Evolutionary conservation across 2,797 vertebrate species (phyloP).

Genomic region (Sternarchorhynchus goeldii): DNA sequence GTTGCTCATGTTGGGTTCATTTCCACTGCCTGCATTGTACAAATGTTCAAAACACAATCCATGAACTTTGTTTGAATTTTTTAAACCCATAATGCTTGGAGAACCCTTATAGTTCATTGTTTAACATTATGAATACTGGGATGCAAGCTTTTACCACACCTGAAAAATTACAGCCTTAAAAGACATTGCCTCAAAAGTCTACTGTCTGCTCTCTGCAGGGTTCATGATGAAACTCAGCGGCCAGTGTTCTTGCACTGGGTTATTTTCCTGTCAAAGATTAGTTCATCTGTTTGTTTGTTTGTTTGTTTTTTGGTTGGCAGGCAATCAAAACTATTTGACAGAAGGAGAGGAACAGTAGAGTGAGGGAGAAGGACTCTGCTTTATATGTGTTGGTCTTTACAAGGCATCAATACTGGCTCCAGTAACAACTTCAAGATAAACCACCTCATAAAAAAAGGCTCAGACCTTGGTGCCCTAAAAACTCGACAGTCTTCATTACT

Average conservation of each 20-base stretch:
- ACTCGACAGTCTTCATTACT: constrained; percentile 5
- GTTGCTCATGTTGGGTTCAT: constrained; percentile 44
- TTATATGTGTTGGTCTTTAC: constrained; percentile 13
- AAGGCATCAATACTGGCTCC: not conserved
- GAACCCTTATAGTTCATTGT: constrained; percentile 69
- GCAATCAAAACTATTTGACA: constrained; percentile 42
- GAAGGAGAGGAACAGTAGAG: constrained; percentile 8
- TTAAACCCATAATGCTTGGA: constrained; percentile 58
- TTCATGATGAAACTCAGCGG: constrained; percentile 72
- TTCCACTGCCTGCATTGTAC: constrained; percentile 39
- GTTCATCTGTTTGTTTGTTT: constrained; percentile 63
- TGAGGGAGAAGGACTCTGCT: constrained; percentile 26
- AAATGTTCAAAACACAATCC: constrained; percentile 51
- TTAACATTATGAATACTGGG: constrained; percentile 68
- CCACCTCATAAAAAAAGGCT: constrained; percentile 31
- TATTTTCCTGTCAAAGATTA: constrained; percentile 71
- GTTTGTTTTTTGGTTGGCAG: constrained; percentile 63
- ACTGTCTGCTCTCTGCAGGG: constrained; percentile 66
- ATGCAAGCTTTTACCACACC: constrained; percentile 72
- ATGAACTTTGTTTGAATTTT: constrained; percentile 67
- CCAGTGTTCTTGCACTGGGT: constrained; percentile 69
- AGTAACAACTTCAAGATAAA: constrained; percentile 19
- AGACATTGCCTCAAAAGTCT: constrained; percentile 65
- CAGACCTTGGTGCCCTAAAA: constrained; percentile 7
- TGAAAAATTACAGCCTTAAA: constrained; percentile 61